Evolutionary conservation across 1,140 invertebrate genomes (phyloP).

Genomic region (Coenobita brevimanus): DNA sequence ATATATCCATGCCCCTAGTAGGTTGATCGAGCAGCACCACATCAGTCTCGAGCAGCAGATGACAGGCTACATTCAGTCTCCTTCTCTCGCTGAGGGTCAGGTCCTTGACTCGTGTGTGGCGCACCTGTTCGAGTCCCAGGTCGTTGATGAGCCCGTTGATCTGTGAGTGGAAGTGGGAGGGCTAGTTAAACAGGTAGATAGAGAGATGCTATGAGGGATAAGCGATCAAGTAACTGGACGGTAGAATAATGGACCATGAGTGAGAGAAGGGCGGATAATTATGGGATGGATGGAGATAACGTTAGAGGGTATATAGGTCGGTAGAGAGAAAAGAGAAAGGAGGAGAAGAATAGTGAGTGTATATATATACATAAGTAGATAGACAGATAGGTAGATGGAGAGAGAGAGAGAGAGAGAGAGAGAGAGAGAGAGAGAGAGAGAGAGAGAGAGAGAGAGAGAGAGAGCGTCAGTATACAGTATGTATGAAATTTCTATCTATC

Average conservation of each 20-base stretch:
- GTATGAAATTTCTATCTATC: too few relatives aligned
- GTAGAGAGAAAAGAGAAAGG: background rate
- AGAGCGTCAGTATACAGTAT: too few relatives aligned
- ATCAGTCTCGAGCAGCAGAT: slow-evolving; percentile 82
- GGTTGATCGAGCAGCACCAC: slow-evolving; percentile 85
- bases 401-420: background rate
- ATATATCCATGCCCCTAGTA: slow-evolving; percentile 94
- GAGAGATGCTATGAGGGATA: too few relatives aligned
- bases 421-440: background rate
- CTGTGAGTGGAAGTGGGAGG: slow-evolving; percentile 74
- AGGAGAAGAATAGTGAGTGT: too few relatives aligned
- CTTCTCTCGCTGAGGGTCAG: slow-evolving; percentile 90
- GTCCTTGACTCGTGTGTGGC: slow-evolving; percentile 83
- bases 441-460: too few relatives aligned
- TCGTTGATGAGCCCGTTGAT: slow-evolving; percentile 91
- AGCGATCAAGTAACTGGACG: too few relatives aligned
- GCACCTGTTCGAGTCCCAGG: slow-evolving; percentile 88
- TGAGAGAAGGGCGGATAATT: too few relatives aligned
- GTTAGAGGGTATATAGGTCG: too few relatives aligned
- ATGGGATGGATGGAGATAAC: background rate
- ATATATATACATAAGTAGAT: too few relatives aligned
- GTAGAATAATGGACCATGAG: too few relatives aligned
- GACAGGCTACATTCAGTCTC: slow-evolving; percentile 89
- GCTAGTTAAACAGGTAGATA: background rate
- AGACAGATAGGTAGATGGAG: too few relatives aligned